Conservation (phyloP, 1,140 invertebrate species). For the Cylas formicarius region DNA sequence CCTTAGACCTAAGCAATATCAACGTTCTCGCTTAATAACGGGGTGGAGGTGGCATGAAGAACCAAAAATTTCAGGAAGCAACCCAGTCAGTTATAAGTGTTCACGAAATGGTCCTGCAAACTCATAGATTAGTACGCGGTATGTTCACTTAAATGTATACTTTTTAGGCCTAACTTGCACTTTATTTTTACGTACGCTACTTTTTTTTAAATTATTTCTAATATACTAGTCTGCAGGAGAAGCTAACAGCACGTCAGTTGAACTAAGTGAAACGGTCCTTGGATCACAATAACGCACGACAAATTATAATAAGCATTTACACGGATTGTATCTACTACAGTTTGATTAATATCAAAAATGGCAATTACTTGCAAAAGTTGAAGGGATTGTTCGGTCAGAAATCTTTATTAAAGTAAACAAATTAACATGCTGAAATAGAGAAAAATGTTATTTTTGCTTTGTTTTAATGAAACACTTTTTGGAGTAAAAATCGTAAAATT, state of each 20-base stretch:
- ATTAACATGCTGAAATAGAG: too few species aligned
- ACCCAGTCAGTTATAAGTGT: background rate
- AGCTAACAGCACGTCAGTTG: constrained; percentile 8
- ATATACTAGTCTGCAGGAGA: constrained; percentile 13
- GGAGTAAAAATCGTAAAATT: too few species aligned
- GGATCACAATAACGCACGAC: background rate
- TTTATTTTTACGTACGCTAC: background rate
- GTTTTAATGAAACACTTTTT: too few species aligned
- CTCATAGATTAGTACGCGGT: constrained; percentile 11
- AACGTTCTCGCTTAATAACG: background rate
- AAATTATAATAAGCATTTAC: background rate
- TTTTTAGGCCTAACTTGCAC: constrained; percentile 5
- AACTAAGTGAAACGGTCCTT: constrained; percentile 3
- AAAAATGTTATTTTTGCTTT: too few species aligned
- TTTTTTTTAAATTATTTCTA: constrained; percentile 5
- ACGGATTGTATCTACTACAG: too few species aligned
- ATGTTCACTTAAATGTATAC: constrained; percentile 6
- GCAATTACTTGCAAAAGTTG: too few species aligned
- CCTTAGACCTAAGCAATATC: too few species aligned
- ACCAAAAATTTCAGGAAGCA: background rate
- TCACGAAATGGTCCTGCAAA: constrained; percentile 9
- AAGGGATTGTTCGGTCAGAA: too few species aligned
- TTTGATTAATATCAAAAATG: too few species aligned
- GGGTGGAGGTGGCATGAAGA: background rate
- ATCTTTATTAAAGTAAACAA: too few species aligned